These are phyloP conservation scores for Natrix natrix DNA, from an alignment of 2,797 vertebrate genomes.

Conservation along the genomic window DNA sequence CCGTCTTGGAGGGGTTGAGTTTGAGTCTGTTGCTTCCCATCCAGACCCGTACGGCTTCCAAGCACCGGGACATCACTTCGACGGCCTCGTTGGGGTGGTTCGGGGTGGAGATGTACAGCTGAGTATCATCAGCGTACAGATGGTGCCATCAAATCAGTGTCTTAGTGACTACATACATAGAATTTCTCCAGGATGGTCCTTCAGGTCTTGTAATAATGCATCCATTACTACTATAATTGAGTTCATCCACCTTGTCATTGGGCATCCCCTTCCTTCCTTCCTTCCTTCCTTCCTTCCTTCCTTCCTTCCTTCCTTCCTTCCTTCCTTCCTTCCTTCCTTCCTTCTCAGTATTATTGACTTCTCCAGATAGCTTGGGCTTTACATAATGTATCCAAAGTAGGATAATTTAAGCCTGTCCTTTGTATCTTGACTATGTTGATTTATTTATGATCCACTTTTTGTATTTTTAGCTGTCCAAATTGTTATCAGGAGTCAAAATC, in stretches of 20 bases:
- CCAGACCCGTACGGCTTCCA: too few species aligned
- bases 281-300: not conserved
- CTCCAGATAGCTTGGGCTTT: not conserved
- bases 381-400: not conserved
- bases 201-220: not conserved
- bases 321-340: not conserved
- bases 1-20: too few species aligned
- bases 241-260: not conserved
- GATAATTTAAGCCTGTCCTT: not conserved
- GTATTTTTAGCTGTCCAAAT: not conserved
- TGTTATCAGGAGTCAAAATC: not conserved
- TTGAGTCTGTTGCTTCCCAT: too few species aligned
- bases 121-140: too few species aligned
- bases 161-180: not conserved
- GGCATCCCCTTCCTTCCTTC: not conserved
- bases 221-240: not conserved
- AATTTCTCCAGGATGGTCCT: not conserved
- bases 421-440: not conserved
- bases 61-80: too few species aligned
- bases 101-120: too few species aligned
- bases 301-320: not conserved
- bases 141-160: not conserved
- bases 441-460: not conserved
- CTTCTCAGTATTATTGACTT: not conserved
- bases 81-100: too few species aligned